Base-by-base conservation (phyloP, 2,888 invertebrate genomes). In the Alentia gelatinosa region DNA sequence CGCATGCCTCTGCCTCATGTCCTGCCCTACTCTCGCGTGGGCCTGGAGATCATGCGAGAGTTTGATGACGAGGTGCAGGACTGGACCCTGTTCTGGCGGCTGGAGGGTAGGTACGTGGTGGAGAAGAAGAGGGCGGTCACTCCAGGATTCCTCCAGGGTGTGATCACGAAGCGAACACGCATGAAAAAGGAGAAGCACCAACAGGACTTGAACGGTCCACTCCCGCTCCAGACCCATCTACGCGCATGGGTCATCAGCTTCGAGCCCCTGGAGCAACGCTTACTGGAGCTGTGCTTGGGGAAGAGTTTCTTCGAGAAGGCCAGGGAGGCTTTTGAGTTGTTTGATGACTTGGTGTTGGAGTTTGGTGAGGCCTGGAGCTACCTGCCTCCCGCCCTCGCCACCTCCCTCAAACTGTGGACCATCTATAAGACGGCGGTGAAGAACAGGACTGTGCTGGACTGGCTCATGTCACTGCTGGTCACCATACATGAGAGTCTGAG, bases 1-100 rank as follows among this genome's bases (percentile, higher is more conserved):
- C 86, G 86, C 86, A 86, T 86, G 86, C 86, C 86, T 47, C 42
- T 35, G 30, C 86, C 86, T 1, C 86, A 86, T 23, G 47, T 86
- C 0, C 86, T 86, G 0, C 86, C 86, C 23, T 86, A 86, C 50
- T 86, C 86, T 40, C 86, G 86, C 7, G 47, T 86, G 1, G 86
- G 86, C 3, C 86, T 86, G 1, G 47, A 86, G 50, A 50, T 86
- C 9, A 86, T 86, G 86, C 86, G 86, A 86, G 86, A 86, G 86
- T 86, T 86, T n/a, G 86, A 86, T 47, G 33, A 47, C 33, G 86
- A 86, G 50, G 50, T 86, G 19, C 42, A 50, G 47, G 86, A 86
- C 35, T 86, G 86, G 86, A 26, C 30, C 15, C 47, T 86, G 30
- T 86, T 86, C 35, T 86, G 86, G 86, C 1, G 50, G 30, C 30